Base-by-base conservation (phyloP, 1,140 invertebrate species). In the Hyles vespertilio region DNA sequence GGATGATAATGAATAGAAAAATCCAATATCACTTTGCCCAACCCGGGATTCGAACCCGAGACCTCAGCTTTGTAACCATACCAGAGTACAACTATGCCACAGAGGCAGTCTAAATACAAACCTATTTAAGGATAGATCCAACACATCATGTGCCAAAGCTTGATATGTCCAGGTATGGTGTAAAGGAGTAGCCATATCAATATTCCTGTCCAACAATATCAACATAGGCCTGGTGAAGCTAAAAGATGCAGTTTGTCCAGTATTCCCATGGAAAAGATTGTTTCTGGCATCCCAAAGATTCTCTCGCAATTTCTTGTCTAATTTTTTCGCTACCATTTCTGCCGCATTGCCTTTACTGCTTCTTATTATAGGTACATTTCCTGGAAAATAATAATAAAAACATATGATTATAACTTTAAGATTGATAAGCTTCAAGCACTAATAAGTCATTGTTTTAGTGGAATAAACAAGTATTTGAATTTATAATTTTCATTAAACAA, bases 161-260 rank as follows among this genome's bases (percentile, higher is more conserved):
- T 99, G 98, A 87, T 99, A 99, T 1, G 98, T 99, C 99, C 99
- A 99, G 3, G 98, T 99, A 87, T 99, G 99, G 92, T 99, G 98
- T 60, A 99, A 89, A 44, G 97, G 97, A 11, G 98, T 99, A 1
- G 98, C 97, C 92, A 99, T 94, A 89, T 99, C 98, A 59, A 99
- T 92, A 89, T 96, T 98, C 60, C 99, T 91, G 87, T 99, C 99
- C 49, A 99, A 90, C 61, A 99, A 90, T 54, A 99, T 95, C 8
- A 99, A 87, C 57, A 99, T 89, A 3, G 98, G 98, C 57, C 98
- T 91, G 71, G 98, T 97, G 86, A 98, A 98, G 88, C 96, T 98
- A 70, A 92, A 93, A 58, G 92, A 94, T 52, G 95, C 95, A 0
- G 92, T 89, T 74, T 95, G 93, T 7, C 94, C 91, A 49, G 93